These are phyloP conservation scores for Engystomops pustulosus DNA, from an alignment of 2,113 vertebrate species.

Conservation along the genomic window DNA sequence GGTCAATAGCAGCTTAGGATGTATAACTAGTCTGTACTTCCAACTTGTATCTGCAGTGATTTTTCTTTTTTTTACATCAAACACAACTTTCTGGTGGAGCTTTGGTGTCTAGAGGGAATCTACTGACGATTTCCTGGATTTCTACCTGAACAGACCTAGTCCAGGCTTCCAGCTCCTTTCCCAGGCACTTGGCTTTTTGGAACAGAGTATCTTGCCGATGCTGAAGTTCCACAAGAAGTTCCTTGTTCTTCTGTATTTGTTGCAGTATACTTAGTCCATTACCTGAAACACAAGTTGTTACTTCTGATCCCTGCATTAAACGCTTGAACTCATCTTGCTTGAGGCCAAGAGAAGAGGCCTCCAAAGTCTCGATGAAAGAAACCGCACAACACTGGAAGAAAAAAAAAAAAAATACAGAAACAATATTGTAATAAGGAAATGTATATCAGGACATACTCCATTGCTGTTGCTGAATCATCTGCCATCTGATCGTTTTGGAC, in stretches of 20 bases:
- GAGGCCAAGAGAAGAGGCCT: constrained; percentile 76
- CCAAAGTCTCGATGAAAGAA: constrained; percentile 79
- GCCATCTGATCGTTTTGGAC: neutral
- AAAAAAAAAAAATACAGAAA: neutral
- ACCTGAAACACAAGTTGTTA: constrained; percentile 21
- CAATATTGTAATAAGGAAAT: neutral
- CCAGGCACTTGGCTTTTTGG: constrained; percentile 67
- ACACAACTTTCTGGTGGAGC: constrained; percentile 12
- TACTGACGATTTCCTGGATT: constrained; percentile 68
- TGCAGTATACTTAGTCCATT: constrained; percentile 57
- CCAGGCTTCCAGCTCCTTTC: constrained; percentile 72
- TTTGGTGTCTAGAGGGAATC: constrained; percentile 46
- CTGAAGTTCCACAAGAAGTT: constrained; percentile 71
- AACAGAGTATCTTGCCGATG: constrained; percentile 75
- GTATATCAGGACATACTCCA: neutral
- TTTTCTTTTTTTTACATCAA: too few relatives aligned
- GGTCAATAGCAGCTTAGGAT: constrained; percentile 16
- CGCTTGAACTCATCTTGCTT: constrained; percentile 74
- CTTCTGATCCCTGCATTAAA: constrained; percentile 70
- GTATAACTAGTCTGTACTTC: neutral
- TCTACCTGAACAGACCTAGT: constrained; percentile 71
- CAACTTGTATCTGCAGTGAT: neutral
- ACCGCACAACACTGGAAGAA: constrained; percentile 73
- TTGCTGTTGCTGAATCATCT: too few relatives aligned
- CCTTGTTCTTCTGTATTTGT: constrained; percentile 64